These are phyloP conservation scores for Trichacis sp. DNA, from an alignment of 2,888 invertebrate species.

Conservation along the genomic window DNA sequence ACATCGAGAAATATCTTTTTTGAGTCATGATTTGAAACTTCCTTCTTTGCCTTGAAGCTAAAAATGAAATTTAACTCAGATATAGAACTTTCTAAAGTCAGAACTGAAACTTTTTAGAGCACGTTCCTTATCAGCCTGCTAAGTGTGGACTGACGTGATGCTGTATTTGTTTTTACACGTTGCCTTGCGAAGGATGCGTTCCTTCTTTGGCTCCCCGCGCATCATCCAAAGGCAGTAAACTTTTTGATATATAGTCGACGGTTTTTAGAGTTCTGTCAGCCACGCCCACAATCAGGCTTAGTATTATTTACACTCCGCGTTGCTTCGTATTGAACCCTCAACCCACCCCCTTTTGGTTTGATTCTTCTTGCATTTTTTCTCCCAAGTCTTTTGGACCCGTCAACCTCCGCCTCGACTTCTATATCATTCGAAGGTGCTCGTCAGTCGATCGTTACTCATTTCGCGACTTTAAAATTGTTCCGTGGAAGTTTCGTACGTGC, in stretches of 20 bases:
- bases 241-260: constrained; percentile 69
- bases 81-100: no score
- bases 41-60: no score
- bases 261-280: constrained; percentile 70
- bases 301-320: constrained; percentile 68
- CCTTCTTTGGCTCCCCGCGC: constrained; percentile 46
- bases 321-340: constrained; percentile 50
- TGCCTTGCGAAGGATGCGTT: constrained; percentile 30
- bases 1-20: no score
- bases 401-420: constrained; percentile 16
- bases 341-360: constrained; percentile 43
- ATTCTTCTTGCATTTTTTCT: constrained; percentile 24
- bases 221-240: constrained; percentile 68
- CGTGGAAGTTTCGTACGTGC: no score
- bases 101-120: no score
- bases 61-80: no score
- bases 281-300: constrained; percentile 69
- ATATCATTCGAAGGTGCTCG: constrained; percentile 6
- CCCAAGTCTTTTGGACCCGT: constrained; percentile 23
- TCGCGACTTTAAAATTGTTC: no score
- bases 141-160: constrained; percentile 42
- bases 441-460: no score
- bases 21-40: no score
- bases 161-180: constrained; percentile 60
- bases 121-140: constrained; percentile 37